These are phyloP conservation scores for Aphaenogaster ashmeadi DNA, from an alignment of 1,140 invertebrate species.

Conservation along the genomic window DNA sequence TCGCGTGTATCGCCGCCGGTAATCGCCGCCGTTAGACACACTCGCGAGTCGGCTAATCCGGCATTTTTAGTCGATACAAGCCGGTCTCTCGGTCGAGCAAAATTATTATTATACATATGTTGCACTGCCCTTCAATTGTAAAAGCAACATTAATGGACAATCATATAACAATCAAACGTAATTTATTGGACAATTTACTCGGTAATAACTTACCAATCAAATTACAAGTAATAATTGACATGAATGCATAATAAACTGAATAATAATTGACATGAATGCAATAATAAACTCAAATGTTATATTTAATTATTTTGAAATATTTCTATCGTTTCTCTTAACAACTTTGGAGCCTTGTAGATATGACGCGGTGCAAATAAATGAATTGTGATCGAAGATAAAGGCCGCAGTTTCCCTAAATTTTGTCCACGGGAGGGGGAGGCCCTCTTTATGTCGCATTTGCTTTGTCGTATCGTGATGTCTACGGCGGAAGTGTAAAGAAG, in stretches of 20 bases:
- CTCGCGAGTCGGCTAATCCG: conserved; percentile 45
- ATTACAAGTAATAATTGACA: neutral
- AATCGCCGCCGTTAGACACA: conserved; percentile 60
- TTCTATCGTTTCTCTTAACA: neutral
- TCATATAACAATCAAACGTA: neutral
- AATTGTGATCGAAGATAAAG: neutral
- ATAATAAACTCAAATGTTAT: neutral
- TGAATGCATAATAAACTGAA: neutral
- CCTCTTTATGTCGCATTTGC: neutral
- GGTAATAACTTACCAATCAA: neutral
- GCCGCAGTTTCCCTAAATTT: neutral
- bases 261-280: neutral
- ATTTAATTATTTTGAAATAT: neutral
- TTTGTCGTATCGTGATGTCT: conserved; percentile 7
- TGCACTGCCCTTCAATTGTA: conserved; percentile 12
- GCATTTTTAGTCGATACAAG: conserved; percentile 45
- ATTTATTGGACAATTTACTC: neutral
- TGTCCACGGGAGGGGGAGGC: neutral
- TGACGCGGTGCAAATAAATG: neutral
- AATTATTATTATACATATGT: conserved; percentile 25
- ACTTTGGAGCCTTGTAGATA: neutral
- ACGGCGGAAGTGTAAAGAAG: conserved; percentile 21
- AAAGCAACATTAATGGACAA: neutral
- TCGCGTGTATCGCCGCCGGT: conserved; percentile 53
- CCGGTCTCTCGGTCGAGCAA: neutral